Conservation (phyloP, 2,888 invertebrate species). For the Athalia cordata region DNA sequence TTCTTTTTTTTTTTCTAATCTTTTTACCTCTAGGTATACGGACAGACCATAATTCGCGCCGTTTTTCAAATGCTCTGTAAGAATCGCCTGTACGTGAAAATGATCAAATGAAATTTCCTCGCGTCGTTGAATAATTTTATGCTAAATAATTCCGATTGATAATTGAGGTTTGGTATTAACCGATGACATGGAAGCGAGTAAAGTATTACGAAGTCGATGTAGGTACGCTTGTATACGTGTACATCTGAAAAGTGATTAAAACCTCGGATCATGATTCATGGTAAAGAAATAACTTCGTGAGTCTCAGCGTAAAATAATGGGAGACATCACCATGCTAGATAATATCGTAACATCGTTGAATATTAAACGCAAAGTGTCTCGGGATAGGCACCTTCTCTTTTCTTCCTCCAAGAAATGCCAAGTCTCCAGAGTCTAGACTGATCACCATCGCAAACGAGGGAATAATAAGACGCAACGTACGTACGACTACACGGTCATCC, state of each 20-base stretch:
- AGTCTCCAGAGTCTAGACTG: neutral
- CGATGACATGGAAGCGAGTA: constrained; percentile 1
- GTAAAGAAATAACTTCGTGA: neutral
- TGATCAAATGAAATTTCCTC: too few relatives aligned
- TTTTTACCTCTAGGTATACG: too few relatives aligned
- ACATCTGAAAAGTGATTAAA: constrained; percentile 10
- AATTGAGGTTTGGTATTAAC: constrained; percentile 19
- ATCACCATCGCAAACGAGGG: constrained; percentile 24
- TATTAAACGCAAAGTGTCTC: constrained; percentile 31
- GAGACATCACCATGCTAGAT: constrained; percentile 30
- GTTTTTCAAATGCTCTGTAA: too few relatives aligned
- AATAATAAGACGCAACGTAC: neutral
- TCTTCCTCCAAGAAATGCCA: neutral
- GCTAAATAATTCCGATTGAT: constrained; percentile 28
- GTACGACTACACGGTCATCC: too few relatives aligned
- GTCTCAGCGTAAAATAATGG: constrained; percentile 22
- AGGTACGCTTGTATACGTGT: too few relatives aligned
- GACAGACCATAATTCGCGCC: too few relatives aligned
- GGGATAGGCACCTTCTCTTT: neutral
- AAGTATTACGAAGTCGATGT: neutral
- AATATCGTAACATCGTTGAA: constrained; percentile 37
- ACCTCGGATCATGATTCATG: constrained; percentile 19
- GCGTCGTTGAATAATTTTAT: neutral
- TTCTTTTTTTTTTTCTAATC: too few relatives aligned
- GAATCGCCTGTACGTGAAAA: neutral